Conservation (phyloP, 2,797 vertebrate species). For the Eupleurogrammus muticus region DNA sequence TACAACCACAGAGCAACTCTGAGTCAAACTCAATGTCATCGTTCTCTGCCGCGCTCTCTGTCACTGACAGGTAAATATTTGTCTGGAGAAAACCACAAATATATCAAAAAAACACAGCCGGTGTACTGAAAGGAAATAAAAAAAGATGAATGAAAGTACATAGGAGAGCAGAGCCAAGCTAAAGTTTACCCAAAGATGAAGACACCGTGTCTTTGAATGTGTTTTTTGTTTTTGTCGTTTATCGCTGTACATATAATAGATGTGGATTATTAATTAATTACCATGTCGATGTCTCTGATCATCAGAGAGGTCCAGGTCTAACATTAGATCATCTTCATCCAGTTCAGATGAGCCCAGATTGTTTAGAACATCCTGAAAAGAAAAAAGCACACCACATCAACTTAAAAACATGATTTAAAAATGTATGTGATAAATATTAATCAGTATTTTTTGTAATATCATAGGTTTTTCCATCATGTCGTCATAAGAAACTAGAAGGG, state of each 20-base stretch:
- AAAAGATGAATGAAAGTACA: too few relatives aligned
- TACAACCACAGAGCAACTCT: too few relatives aligned
- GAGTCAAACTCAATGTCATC: too few relatives aligned
- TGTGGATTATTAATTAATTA: conserved; percentile 69
- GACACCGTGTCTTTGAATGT: not conserved
- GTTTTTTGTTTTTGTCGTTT: too few relatives aligned
- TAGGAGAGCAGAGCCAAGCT: too few relatives aligned
- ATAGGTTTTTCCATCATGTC: not conserved
- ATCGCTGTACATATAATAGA: too few relatives aligned
- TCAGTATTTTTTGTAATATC: not conserved
- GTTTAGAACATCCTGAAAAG: conserved; percentile 82
- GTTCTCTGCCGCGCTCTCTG: too few relatives aligned
- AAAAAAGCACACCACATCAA: conserved; percentile 15
- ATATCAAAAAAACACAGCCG: too few relatives aligned
- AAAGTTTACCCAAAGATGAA: not conserved
- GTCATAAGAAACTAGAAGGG: not conserved
- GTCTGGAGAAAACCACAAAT: too few relatives aligned
- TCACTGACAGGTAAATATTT: too few relatives aligned
- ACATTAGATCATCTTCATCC: conserved; percentile 98
- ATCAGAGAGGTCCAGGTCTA: conserved; percentile 96
- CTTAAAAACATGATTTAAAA: not conserved
- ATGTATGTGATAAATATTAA: not conserved
- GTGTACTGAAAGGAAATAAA: too few relatives aligned
- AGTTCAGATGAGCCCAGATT: conserved; percentile 96
- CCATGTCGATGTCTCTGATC: conserved; percentile 91